Percentiles rank a stretch among this genome's conserved stretches.
phyloP scores from a whole-genome alignment of 2,797 vertebrate species.

The Esox masquinongy region DNA sequence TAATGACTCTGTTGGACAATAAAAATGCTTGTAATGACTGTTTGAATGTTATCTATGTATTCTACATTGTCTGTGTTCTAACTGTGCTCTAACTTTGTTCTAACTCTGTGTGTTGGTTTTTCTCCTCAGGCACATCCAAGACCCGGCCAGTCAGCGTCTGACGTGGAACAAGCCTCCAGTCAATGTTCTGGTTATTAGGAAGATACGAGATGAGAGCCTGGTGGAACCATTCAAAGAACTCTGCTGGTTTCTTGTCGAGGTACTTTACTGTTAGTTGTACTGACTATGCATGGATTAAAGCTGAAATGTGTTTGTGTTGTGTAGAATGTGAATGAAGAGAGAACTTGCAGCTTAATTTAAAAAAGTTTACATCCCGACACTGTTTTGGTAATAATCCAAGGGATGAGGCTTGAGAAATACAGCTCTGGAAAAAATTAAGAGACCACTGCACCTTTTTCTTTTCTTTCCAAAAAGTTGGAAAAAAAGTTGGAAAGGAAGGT shows the following conservation, averaged over 20 bases:
- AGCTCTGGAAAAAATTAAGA: too few species aligned
- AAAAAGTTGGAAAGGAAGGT: too few species aligned
- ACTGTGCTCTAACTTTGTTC: too few species aligned
- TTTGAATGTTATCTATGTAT: too few species aligned
- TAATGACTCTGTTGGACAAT: too few species aligned
- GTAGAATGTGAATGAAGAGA: background rate
- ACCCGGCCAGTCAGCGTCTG: conserved; percentile 81
- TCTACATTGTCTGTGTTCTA: too few species aligned
- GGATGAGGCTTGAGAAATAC: too few species aligned
- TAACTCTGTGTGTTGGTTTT: conserved; percentile 13
- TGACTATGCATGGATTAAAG: background rate
- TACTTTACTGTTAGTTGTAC: conserved; percentile 16
- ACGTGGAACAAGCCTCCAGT: conserved; percentile 82
- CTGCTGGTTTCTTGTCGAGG: conserved; percentile 81
- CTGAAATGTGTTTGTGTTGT: background rate
- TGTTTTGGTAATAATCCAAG: too few species aligned
- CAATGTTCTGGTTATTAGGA: conserved; percentile 80
- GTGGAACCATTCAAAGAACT: conserved; percentile 82
- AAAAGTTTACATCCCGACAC: too few species aligned
- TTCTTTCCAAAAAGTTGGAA: too few species aligned
- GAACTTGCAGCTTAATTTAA: background rate
- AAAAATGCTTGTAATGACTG: too few species aligned
- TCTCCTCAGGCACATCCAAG: conserved; percentile 80
- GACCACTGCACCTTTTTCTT: too few species aligned
- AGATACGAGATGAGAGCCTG: conserved; percentile 78